Evolutionary conservation across 2,797 vertebrate species (phyloP).

Genomic region (Galaxias olidus): DNA sequence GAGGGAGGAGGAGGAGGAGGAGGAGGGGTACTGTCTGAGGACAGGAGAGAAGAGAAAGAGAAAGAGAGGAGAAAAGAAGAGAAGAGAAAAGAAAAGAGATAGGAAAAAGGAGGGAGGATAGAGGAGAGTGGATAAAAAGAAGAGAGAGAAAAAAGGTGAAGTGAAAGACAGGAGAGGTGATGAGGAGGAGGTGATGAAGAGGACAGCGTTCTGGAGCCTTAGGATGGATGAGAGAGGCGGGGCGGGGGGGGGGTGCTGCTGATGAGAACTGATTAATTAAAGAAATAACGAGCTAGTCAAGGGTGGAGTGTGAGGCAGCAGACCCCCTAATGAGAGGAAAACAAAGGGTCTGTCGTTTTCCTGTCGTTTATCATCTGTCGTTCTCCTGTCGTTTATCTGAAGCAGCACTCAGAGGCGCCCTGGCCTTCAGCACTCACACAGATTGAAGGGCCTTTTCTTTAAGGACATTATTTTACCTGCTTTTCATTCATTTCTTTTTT

Average conservation of each 20-base stretch:
- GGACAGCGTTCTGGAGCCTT: constrained; percentile 64
- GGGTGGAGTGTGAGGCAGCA: constrained; percentile 70
- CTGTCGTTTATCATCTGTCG: constrained; percentile 67
- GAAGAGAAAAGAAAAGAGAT: constrained; percentile 17
- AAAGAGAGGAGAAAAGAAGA: no score
- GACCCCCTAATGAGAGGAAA: constrained; percentile 77
- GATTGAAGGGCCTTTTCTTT: no score
- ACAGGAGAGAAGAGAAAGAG: no score
- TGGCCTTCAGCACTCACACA: no score
- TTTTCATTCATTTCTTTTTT: no score
- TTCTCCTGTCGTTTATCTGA: constrained; percentile 53
- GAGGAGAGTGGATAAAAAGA: constrained; percentile 48
- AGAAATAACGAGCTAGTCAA: constrained; percentile 79
- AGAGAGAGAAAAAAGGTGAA: constrained; percentile 36
- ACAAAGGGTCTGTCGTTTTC: constrained; percentile 73
- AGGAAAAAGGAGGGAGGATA: not conserved
- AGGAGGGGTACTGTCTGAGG: constrained; percentile 73
- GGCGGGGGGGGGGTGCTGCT: constrained; percentile 64
- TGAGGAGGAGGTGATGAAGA: constrained; percentile 43
- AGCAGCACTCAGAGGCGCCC: constrained; percentile 51
- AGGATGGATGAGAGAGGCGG: constrained; percentile 67
- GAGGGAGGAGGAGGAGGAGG: constrained; percentile 71
- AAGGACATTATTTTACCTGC: no score
- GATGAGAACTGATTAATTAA: constrained; percentile 82
- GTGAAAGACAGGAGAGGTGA: no score